A percentile compares a stretch with the other conserved stretches of the same genome.
Evolutionary conservation across 2,888 invertebrate species (phyloP).

Genomic region (Athetis lepigone): DNA sequence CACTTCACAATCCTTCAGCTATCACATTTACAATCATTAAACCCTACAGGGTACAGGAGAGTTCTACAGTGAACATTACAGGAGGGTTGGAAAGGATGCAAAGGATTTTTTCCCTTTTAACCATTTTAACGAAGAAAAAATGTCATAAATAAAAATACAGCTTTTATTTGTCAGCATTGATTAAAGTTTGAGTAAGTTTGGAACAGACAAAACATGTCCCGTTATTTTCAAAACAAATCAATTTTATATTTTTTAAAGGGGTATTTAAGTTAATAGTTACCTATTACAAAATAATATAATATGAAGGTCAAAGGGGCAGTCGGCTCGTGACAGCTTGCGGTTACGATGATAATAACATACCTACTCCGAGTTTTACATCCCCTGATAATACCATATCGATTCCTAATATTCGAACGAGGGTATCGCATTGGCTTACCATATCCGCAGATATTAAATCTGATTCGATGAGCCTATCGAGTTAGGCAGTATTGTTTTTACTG

Average conservation of each 20-base stretch:
- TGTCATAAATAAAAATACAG: background rate
- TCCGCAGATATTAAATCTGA: conserved; percentile 60
- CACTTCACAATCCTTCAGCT: conserved; percentile 64
- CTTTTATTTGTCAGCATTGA: background rate
- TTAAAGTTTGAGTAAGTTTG: background rate
- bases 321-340: conserved; percentile 62
- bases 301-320: conserved; percentile 23
- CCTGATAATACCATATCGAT: conserved; percentile 62
- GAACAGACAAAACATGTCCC: background rate
- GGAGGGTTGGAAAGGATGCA: conserved; percentile 11
- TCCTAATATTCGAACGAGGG: conserved; percentile 58
- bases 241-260: background rate
- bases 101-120: background rate
- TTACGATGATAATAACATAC: conserved; percentile 67
- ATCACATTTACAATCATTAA: conserved; percentile 67
- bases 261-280: background rate
- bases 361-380: conserved; percentile 62
- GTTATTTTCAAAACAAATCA: background rate
- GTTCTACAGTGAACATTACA: conserved; percentile 7
- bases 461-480: conserved; percentile 51
- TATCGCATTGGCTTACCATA: conserved; percentile 56
- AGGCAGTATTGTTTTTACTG: conserved; percentile 45
- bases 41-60: conserved; percentile 43
- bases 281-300: conserved; percentile 14
- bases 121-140: background rate